Evolutionary conservation across 2,797 vertebrate species (phyloP).

Genomic region (Rhynchonycteris naso): DNA sequence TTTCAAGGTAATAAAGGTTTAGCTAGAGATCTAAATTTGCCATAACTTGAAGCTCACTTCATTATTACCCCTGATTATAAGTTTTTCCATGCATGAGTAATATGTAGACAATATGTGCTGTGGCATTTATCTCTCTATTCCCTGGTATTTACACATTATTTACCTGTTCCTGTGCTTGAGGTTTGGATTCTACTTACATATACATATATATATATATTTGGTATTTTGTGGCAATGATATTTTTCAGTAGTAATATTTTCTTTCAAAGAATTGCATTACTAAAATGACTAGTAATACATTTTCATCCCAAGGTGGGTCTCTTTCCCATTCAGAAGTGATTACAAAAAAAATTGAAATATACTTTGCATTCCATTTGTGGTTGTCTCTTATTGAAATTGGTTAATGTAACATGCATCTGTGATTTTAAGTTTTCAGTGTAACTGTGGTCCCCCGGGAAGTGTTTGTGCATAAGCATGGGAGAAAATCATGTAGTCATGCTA

Average conservation of each 20-base stretch:
- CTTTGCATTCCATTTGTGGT: constrained; percentile 61
- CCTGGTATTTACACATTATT: not conserved
- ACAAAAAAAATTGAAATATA: constrained; percentile 59
- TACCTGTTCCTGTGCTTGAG: not conserved
- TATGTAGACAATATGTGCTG: not conserved
- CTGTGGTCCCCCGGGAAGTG: not conserved
- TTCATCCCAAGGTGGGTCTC: not conserved
- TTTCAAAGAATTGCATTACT: constrained; percentile 61
- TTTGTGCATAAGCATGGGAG: constrained; percentile 50
- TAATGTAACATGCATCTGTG: constrained; percentile 54
- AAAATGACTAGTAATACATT: constrained; percentile 52
- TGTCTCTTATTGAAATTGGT: constrained; percentile 11
- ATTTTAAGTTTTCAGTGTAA: constrained; percentile 55
- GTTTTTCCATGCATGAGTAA: constrained; percentile 27
- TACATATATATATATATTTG: not conserved
- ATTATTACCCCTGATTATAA: constrained; percentile 35
- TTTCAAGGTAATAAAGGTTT: constrained; percentile 58
- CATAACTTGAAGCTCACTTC: constrained; percentile 55
- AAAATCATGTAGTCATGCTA: constrained; percentile 39
- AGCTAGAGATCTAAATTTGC: constrained; percentile 35
- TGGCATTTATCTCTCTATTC: not conserved
- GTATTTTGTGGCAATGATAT: not conserved
- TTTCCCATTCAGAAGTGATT: constrained; percentile 66
- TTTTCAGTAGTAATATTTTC: constrained; percentile 12
- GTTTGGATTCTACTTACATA: not conserved